Evolutionary conservation across 2,797 vertebrate genomes (phyloP).

Genomic region (Mormyrus proboscirostris): DNA sequence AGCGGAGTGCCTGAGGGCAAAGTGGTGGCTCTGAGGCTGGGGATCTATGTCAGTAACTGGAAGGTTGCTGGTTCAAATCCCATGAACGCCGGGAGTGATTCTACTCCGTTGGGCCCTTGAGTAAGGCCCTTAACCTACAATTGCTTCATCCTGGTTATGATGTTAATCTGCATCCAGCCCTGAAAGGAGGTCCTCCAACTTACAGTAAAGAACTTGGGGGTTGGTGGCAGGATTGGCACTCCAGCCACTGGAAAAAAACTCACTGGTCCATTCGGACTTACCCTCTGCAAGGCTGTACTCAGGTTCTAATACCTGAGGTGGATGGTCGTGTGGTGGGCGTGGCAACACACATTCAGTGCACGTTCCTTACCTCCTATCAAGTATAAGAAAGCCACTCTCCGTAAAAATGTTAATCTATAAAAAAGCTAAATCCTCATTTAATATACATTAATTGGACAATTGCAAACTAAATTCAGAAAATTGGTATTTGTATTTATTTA

Average conservation of each 20-base stretch:
- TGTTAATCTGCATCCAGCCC: neutral
- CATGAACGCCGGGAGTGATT: neutral
- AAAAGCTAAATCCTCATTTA: neutral
- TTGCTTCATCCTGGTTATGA: neutral
- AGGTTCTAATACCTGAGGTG: neutral
- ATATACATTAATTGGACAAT: neutral
- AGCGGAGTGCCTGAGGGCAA: neutral
- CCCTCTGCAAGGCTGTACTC: neutral
- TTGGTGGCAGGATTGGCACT: neutral
- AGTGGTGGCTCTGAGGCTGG: neutral
- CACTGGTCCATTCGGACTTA: neutral
- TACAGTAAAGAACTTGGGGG: neutral
- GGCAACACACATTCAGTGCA: neutral
- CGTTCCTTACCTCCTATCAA: neutral
- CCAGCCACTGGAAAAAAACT: neutral
- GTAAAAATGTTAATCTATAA: neutral
- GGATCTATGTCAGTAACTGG: neutral
- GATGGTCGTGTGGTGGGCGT: neutral
- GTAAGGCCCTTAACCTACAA: neutral
- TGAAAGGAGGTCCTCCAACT: neutral
- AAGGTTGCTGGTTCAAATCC: neutral
- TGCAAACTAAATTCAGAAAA: neutral
- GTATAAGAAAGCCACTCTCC: neutral
- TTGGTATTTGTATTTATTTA: neutral
- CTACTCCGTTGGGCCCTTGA: neutral